Evolutionary conservation across 35 echinoderm and acorn worm species (phyloP).

Genomic region (Chiridota heheva): DNA sequence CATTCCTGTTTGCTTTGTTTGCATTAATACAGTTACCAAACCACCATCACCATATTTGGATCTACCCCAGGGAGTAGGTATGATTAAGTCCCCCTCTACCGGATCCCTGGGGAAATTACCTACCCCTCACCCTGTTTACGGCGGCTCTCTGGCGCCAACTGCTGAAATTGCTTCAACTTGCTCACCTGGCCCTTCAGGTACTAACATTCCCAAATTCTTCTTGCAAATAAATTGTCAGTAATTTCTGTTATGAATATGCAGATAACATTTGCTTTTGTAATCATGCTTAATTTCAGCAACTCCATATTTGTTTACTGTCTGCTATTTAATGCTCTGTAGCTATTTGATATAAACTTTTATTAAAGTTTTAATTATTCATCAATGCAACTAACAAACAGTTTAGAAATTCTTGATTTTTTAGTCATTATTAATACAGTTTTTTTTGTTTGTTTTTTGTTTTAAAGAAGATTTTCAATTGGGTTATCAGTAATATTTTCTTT

Average conservation of each 20-base stretch:
- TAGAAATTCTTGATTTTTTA: no score
- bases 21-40: conserved; percentile 32
- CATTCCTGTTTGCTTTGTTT: not conserved
- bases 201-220: conserved; percentile 10
- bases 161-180: conserved; percentile 43
- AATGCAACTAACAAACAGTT: no score
- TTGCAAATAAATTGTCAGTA: not conserved
- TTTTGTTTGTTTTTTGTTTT: no score
- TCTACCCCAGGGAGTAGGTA: conserved; percentile 37
- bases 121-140: conserved; percentile 56
- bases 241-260: not conserved
- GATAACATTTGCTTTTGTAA: not conserved
- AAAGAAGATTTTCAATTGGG: no score
- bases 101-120: conserved; percentile 80
- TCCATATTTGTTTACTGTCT: not conserved
- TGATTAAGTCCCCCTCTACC: conserved; percentile 79
- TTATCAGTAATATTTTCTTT: no score
- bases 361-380: no score
- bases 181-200: conserved; percentile 79
- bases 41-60: conserved; percentile 21
- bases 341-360: no score
- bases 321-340: no score
- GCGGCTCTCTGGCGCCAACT: conserved; percentile 66
- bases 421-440: no score
- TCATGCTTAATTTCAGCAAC: not conserved